These are phyloP conservation scores for Palaemon carinicauda DNA, from an alignment of 1,140 invertebrate species.

Conservation along the genomic window DNA sequence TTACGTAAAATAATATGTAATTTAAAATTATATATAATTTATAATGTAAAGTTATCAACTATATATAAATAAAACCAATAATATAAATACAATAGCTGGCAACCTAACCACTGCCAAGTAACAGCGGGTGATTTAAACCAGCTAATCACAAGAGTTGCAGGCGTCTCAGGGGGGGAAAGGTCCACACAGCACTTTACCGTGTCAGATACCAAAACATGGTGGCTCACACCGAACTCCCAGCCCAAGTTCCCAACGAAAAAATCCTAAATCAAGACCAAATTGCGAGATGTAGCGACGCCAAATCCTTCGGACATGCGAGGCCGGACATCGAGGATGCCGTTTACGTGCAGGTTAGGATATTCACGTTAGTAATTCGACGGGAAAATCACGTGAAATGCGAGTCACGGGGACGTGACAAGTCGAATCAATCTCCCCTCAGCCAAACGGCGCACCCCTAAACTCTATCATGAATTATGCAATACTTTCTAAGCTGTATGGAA, in stretches of 20 bases:
- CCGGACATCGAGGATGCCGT: neutral
- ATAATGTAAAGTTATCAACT: too few relatives aligned
- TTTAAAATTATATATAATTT: too few relatives aligned
- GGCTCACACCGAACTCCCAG: slow-evolving; percentile 38
- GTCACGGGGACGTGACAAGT: too few relatives aligned
- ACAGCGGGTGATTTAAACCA: slow-evolving; percentile 28
- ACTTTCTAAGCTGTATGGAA: too few relatives aligned
- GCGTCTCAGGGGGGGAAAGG: slow-evolving; percentile 5
- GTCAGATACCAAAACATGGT: slow-evolving; percentile 43
- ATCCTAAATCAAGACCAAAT: slow-evolving; percentile 1
- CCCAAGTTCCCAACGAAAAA: slow-evolving; percentile 31
- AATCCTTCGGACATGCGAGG: neutral
- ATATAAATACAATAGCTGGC: too few relatives aligned
- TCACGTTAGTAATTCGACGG: neutral
- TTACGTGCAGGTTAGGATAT: neutral
- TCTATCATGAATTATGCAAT: too few relatives aligned
- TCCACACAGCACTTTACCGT: too few relatives aligned
- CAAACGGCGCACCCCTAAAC: too few relatives aligned
- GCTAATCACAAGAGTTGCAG: slow-evolving; percentile 3
- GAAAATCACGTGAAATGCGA: neutral
- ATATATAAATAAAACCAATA: too few relatives aligned
- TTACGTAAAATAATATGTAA: too few relatives aligned
- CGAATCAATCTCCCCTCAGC: too few relatives aligned
- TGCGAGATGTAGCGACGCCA: neutral
- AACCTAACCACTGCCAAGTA: neutral